Evolutionary conservation across 2,888 invertebrate species (phyloP).

Genomic region (Chesias legatella): DNA sequence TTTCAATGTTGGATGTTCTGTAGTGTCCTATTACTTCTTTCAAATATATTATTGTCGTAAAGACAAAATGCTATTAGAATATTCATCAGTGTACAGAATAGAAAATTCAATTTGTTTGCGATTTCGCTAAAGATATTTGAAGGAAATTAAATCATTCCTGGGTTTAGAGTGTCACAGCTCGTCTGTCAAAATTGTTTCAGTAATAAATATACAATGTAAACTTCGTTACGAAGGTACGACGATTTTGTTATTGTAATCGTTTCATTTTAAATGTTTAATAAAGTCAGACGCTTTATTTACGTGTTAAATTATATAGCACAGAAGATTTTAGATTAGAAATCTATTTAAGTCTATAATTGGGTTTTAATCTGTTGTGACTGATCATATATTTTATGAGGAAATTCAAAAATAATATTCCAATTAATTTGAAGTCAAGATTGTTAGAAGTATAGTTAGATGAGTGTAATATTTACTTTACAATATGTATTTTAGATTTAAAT

Average conservation of each 20-base stretch:
- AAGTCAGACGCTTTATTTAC: slow-evolving; percentile 21
- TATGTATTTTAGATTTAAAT: slow-evolving; percentile 40
- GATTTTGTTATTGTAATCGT: slow-evolving; percentile 29
- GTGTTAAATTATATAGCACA: no score
- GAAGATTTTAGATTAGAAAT: no score
- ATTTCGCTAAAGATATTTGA: slow-evolving; percentile 39
- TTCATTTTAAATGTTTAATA: slow-evolving; percentile 23
- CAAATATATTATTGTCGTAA: slow-evolving; percentile 1
- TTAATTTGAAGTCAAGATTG: no score
- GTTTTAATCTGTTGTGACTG: no score
- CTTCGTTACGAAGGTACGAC: slow-evolving; percentile 25
- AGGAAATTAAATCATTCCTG: slow-evolving; percentile 52
- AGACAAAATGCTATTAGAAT: slow-evolving; percentile 38
- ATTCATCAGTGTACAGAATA: slow-evolving; percentile 43
- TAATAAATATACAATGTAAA: slow-evolving; percentile 28
- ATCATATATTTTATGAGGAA: no score
- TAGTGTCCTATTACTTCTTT: no score
- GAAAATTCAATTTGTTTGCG: slow-evolving; percentile 55
- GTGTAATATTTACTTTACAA: no score
- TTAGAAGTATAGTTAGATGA: no score
- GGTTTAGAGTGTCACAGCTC: slow-evolving; percentile 38
- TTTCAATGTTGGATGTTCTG: no score
- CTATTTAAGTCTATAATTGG: no score
- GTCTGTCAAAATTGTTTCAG: slow-evolving; percentile 38
- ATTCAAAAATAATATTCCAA: no score